phyloP scores from a whole-genome alignment of 2,113 vertebrate genomes.

The Cygnus buccinator region DNA sequence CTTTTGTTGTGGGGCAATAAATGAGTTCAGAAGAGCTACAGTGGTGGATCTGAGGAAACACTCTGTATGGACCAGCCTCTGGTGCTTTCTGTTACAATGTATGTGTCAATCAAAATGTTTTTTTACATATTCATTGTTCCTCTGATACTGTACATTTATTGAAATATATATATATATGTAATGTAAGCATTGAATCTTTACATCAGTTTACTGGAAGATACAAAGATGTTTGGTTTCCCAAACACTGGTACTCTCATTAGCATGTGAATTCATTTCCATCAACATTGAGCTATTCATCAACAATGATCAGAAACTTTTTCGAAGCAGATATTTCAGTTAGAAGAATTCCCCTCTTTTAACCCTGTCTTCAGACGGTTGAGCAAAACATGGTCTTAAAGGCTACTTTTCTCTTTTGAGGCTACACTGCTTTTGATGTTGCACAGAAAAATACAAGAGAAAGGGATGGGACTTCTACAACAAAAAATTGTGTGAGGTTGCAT shows the following conservation, averaged over 20 bases:
- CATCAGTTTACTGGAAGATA: not conserved
- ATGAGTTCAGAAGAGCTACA: not conserved
- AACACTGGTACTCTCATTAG: not conserved
- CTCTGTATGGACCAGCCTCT: not conserved
- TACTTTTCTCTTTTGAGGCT: not conserved
- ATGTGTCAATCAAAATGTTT: not conserved
- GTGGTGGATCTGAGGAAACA: not conserved
- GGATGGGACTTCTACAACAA: not conserved
- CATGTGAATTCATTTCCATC: not conserved
- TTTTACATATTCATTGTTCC: not conserved
- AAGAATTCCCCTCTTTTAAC: not conserved
- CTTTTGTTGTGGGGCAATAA: not conserved
- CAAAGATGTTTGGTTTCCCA: not conserved
- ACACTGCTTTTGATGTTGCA: not conserved
- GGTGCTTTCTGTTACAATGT: not conserved
- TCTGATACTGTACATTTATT: not conserved
- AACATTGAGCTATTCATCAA: not conserved
- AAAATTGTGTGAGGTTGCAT: not conserved
- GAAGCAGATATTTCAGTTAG: not conserved
- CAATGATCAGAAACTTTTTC: not conserved
- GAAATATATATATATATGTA: not conserved
- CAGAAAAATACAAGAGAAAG: not conserved
- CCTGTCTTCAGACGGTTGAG: not conserved
- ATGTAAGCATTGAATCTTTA: not conserved
- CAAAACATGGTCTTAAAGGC: not conserved